Percentiles rank a stretch among this genome's conserved stretches.
phyloP scores from a whole-genome alignment of 2,113 vertebrate species.

The Sitta europaea region DNA sequence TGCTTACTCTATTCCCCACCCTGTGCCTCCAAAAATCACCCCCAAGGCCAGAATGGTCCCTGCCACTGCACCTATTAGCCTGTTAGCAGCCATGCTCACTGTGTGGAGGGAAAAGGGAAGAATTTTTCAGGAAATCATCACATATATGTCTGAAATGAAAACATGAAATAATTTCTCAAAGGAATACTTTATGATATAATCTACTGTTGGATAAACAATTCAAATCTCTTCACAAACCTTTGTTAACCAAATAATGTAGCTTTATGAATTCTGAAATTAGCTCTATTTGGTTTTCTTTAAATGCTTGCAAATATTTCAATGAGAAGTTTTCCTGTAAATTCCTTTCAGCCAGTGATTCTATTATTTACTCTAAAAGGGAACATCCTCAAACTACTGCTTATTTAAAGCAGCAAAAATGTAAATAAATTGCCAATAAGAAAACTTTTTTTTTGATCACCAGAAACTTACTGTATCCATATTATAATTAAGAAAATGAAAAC shows the following conservation, averaged over 20 bases:
- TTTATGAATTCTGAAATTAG: neutral
- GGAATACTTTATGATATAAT: constrained; percentile 18
- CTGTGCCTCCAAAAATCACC: constrained; percentile 99
- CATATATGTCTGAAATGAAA: constrained; percentile 58
- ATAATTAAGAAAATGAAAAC: neutral
- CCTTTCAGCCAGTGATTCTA: neutral
- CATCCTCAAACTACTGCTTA: neutral
- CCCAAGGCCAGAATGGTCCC: constrained; percentile 99
- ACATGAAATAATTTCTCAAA: constrained; percentile 28
- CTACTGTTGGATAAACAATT: neutral
- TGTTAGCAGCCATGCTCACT: constrained; percentile 99
- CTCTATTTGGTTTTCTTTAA: neutral
- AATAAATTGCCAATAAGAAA: neutral
- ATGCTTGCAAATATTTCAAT: neutral
- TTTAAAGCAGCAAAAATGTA: neutral
- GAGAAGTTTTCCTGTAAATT: neutral
- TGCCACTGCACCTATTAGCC: constrained; percentile 99
- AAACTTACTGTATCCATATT: constrained; percentile 20
- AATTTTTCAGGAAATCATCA: constrained; percentile 66
- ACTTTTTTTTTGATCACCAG: neutral
- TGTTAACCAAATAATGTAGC: neutral
- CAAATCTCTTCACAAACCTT: neutral
- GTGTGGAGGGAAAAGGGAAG: constrained; percentile 94
- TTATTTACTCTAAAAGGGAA: neutral
- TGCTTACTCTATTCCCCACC: constrained; percentile 99